Percentiles rank a stretch among this genome's conserved stretches.
Evolutionary conservation across 2,797 vertebrate genomes (phyloP).

Genomic region (Coccyzus lansbergi): DNA sequence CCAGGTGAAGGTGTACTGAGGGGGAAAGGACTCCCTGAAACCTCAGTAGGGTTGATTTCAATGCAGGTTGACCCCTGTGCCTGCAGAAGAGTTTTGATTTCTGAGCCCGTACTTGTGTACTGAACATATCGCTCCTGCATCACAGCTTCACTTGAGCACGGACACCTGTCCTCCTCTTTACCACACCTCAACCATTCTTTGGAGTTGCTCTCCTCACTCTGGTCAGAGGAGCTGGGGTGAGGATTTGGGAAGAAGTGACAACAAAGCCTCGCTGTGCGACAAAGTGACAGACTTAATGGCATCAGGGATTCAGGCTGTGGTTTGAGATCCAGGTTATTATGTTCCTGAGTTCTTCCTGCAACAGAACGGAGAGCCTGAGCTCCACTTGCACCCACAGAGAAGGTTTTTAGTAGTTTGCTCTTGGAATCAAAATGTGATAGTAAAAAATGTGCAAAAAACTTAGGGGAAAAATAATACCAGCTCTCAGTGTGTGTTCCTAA

Average conservation of each 20-base stretch:
- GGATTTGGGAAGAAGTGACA: background rate
- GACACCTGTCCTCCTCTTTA: background rate
- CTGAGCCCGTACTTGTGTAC: background rate
- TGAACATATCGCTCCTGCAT: background rate
- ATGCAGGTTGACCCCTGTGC: background rate
- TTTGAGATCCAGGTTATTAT: background rate
- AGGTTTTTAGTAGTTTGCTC: background rate
- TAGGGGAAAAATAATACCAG: background rate
- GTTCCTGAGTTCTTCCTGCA: background rate
- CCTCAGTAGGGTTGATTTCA: background rate
- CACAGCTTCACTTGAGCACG: background rate
- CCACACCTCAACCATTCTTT: fast-evolving
- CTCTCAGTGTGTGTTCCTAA: background rate
- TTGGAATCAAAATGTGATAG: background rate
- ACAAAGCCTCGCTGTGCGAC: background rate
- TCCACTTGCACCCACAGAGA: background rate
- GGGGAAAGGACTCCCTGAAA: background rate
- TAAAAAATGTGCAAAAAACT: background rate
- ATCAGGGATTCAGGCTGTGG: background rate
- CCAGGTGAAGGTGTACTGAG: background rate
- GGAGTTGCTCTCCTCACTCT: background rate
- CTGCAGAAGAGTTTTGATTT: background rate
- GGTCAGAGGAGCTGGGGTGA: background rate
- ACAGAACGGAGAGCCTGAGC: no score
- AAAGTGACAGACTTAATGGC: background rate